Base-by-base conservation (phyloP, 53 echinoderm and acorn worm genomes). In the Echinarachnius parma region DNA sequence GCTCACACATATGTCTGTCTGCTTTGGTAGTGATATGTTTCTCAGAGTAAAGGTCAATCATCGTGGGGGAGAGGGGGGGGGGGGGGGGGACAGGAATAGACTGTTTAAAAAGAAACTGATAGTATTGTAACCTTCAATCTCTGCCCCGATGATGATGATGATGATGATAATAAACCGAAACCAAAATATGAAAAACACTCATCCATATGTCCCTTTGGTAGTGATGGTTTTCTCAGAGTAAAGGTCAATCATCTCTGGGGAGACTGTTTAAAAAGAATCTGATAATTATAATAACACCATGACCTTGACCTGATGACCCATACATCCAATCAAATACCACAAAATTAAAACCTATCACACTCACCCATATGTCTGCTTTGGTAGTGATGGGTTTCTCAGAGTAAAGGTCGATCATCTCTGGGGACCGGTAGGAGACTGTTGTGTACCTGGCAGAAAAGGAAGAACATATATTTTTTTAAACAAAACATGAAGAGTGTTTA, bases 221-320 rank as follows among this genome's bases (percentile, higher is more conserved):
- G 87, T 91, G 14, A 96, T 88, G 26, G 87, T 80, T 55, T 79
- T 87, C 64, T 90, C 96, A 5, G 90, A 90, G 61, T 96, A 96
- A 22, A 96, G 63, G 57, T 96, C 96, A 20, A 96, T 96, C 96
- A 96, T 96, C n/a, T n/a, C n/a, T n/a, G n/a, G n/a, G n/a, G n/a
- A n/a, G n/a, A n/a, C n/a, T n/a, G n/a, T n/a, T n/a, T n/a, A n/a
- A n/a, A n/a, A n/a, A n/a, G n/a, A n/a, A n/a, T n/a, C n/a, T n/a
- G n/a, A n/a, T n/a, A n/a, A n/a, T n/a, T n/a, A n/a, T n/a, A n/a
- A n/a, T n/a, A n/a, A n/a, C n/a, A n/a, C n/a, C n/a, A n/a, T n/a
- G n/a, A n/a, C n/a, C n/a, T n/a, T n/a, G n/a, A n/a, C n/a, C n/a
- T n/a, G n/a, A n/a, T n/a, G n/a, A n/a, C n/a, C n/a, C n/a, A n/a